Conservation (phyloP, 2,888 invertebrate genomes). For the Brassicogethes aeneus region DNA sequence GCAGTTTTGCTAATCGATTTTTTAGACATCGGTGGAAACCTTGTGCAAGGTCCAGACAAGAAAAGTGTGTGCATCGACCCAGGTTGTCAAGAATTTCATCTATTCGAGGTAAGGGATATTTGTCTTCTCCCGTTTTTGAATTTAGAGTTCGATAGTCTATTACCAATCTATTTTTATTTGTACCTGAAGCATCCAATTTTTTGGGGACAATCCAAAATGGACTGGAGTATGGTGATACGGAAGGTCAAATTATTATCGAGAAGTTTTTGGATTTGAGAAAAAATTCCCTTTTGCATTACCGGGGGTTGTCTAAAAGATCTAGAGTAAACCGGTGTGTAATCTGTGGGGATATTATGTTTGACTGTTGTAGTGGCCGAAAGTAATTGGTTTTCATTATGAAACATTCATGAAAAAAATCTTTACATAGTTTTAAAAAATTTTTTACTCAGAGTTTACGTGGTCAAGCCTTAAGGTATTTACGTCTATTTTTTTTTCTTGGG, state of each 20-base stretch:
- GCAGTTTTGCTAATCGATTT: conserved; percentile 21
- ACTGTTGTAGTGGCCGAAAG: conserved; percentile 1
- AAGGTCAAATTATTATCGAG: too few relatives aligned
- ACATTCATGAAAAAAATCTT: conserved; percentile 1
- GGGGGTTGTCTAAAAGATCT: conserved; percentile 11
- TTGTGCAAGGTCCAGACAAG: conserved; percentile 19
- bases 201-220: too few relatives aligned
- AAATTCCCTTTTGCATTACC: conserved; percentile 9
- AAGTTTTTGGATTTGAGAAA: conserved; percentile 10
- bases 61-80: conserved; percentile 20
- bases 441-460: not conserved
- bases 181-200: conserved; percentile 14
- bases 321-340: conserved; percentile 9
- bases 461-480: not conserved
- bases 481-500: too few relatives aligned
- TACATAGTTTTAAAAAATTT: not conserved
- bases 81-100: conserved; percentile 23
- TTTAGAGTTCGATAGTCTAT: conserved; percentile 11
- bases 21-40: conserved; percentile 26
- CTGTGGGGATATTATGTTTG: conserved; percentile 11
- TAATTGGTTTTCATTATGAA: not conserved
- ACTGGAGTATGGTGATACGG: too few relatives aligned
- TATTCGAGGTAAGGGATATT: conserved; percentile 16
- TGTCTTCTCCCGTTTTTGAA: too few relatives aligned
- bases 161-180: conserved; percentile 14